Conservation (phyloP, 2,113 vertebrate species). For the Caracal caracal region DNA sequence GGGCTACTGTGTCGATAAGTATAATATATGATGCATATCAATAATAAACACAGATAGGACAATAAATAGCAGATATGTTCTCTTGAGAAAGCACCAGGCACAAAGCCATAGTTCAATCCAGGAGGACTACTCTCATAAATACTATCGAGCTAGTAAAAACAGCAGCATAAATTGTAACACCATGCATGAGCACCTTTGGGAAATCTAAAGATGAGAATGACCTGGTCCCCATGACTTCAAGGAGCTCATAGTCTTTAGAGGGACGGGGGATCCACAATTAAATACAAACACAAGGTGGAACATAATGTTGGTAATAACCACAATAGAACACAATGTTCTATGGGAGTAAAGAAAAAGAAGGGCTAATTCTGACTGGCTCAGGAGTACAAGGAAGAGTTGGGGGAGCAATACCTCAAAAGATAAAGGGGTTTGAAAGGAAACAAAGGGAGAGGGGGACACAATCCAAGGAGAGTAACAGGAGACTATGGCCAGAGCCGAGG, state of each 20-base stretch:
- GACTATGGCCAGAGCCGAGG: neutral
- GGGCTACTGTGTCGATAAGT: neutral
- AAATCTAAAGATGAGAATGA: neutral
- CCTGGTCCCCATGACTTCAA: neutral
- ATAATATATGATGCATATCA: neutral
- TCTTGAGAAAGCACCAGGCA: neutral
- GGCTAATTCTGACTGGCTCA: neutral
- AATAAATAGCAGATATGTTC: neutral
- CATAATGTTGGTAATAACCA: neutral
- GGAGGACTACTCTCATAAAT: neutral
- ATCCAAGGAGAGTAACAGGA: neutral
- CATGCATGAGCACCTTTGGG: no score
- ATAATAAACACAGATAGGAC: neutral
- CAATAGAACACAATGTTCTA: neutral
- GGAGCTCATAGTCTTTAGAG: neutral
- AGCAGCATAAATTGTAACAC: rapidly evolving
- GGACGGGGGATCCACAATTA: neutral
- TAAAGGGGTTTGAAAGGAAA: no score
- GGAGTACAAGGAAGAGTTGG: neutral
- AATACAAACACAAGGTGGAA: neutral
- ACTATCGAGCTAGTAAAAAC: neutral
- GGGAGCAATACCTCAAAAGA: neutral
- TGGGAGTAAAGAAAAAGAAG: no score
- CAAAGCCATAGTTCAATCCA: neutral
- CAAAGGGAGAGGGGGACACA: neutral